Percentiles rank a stretch among this genome's conserved stretches.
Conservation (phyloP, 2,797 vertebrate genomes). For the Phrynocephalus forsythii region DNA sequence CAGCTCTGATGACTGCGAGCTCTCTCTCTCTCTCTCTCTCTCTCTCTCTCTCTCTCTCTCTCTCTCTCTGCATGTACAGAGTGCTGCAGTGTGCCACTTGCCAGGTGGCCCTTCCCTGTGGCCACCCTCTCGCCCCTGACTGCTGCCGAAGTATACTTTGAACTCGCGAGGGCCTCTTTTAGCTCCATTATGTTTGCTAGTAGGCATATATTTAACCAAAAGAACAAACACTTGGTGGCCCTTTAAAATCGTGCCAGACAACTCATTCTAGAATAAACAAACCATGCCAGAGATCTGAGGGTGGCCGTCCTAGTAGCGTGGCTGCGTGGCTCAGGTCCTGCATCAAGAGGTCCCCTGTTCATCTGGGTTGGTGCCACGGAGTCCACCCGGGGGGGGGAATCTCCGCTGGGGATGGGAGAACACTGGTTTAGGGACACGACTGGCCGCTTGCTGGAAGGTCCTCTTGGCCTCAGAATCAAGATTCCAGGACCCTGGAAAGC, state of each 20-base stretch:
- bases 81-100: too few relatives aligned
- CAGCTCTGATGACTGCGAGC: too few relatives aligned
- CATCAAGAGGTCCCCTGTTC: too few relatives aligned
- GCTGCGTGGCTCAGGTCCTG: background rate
- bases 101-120: too few relatives aligned
- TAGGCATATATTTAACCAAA: background rate
- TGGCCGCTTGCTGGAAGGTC: background rate
- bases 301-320: background rate
- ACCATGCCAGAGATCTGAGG: background rate
- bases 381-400: too few relatives aligned
- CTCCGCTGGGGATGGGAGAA: too few relatives aligned
- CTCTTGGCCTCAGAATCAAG: background rate
- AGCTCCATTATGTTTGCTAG: background rate
- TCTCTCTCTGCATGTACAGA: too few relatives aligned
- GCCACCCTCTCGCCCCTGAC: too few relatives aligned
- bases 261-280: background rate
- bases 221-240: background rate
- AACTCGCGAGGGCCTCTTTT: background rate
- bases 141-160: background rate
- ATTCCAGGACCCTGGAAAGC: background rate
- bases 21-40: too few relatives aligned
- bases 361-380: too few relatives aligned
- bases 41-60: too few relatives aligned
- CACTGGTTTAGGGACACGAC: too few relatives aligned
- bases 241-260: background rate